Percentiles rank a stretch among this genome's conserved stretches.
Evolutionary conservation across 2,888 invertebrate species (phyloP).

Genomic region (Teleogryllus oceanicus): DNA sequence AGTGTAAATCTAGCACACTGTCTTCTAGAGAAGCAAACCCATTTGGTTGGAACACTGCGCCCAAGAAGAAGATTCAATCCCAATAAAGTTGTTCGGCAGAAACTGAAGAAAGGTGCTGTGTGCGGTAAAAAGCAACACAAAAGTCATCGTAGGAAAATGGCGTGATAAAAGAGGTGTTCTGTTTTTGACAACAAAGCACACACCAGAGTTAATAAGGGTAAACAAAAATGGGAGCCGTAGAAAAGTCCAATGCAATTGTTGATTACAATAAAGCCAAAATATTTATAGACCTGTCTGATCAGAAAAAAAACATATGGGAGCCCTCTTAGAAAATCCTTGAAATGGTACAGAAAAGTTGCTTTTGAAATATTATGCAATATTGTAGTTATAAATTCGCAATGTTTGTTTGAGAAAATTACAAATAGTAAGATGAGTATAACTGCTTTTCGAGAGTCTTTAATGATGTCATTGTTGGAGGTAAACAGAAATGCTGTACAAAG

Average conservation of each 20-base stretch:
- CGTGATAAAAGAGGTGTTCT: neutral
- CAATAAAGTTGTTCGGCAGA: neutral
- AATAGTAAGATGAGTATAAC: too few relatives aligned
- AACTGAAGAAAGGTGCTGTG: neutral
- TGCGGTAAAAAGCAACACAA: neutral
- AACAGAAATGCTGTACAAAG: too few relatives aligned
- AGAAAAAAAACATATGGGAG: neutral
- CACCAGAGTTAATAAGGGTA: neutral
- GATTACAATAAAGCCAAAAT: neutral
- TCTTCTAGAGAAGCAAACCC: conserved; percentile 21
- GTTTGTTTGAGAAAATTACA: too few relatives aligned
- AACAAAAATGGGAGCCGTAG: neutral
- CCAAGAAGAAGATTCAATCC: neutral
- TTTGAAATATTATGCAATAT: too few relatives aligned
- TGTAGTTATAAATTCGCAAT: too few relatives aligned
- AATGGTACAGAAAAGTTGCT: too few relatives aligned
- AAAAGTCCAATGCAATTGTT: neutral
- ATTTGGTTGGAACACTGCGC: neutral
- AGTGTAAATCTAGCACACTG: conserved; percentile 12
- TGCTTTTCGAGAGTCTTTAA: too few relatives aligned
- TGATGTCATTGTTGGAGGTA: too few relatives aligned
- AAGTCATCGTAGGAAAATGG: neutral
- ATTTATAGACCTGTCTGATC: neutral
- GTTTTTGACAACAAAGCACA: neutral
- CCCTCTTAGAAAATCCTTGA: too few relatives aligned